These are phyloP conservation scores for Megalopta genalis DNA, from an alignment of 1,140 invertebrate genomes.

Conservation along the genomic window DNA sequence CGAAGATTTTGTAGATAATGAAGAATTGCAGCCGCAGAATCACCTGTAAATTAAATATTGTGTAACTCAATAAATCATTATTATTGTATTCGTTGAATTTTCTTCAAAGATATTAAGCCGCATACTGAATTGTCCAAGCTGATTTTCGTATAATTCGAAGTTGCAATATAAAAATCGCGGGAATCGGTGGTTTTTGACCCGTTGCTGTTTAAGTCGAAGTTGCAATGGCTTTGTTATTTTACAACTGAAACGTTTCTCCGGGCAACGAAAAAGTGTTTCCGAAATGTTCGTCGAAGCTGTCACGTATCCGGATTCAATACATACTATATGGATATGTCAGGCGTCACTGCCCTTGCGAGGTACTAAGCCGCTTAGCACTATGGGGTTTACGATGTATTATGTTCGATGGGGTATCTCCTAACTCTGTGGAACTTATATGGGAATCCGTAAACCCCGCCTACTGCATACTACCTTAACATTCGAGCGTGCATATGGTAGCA, in stretches of 20 bases:
- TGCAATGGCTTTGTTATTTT: not conserved
- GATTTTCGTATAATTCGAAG: too few relatives aligned
- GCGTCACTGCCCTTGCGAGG: conserved; percentile 78
- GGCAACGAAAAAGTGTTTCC: not conserved
- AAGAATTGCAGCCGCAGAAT: too few relatives aligned
- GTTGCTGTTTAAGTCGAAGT: too few relatives aligned
- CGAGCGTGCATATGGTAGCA: conserved; percentile 17
- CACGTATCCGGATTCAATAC: conserved; percentile 50
- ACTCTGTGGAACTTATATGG: conserved; percentile 72
- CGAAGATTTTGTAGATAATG: too few relatives aligned
- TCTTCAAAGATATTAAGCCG: too few relatives aligned
- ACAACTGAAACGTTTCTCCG: not conserved
- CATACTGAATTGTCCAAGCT: too few relatives aligned
- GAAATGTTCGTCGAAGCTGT: conserved; percentile 28
- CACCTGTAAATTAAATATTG: too few relatives aligned
- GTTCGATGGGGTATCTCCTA: conserved; percentile 76
- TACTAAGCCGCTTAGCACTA: conserved; percentile 79
- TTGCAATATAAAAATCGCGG: too few relatives aligned
- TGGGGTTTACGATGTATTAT: conserved; percentile 75
- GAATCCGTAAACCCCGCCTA: conserved; percentile 61
- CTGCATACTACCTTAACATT: conserved; percentile 66
- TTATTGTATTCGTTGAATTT: too few relatives aligned
- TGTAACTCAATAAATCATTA: too few relatives aligned
- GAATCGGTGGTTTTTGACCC: too few relatives aligned
- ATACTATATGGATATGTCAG: conserved; percentile 73